Percentiles rank a stretch among this genome's conserved stretches.
Conservation (phyloP, 2,797 vertebrate genomes). For the Alosa sapidissima region DNA sequence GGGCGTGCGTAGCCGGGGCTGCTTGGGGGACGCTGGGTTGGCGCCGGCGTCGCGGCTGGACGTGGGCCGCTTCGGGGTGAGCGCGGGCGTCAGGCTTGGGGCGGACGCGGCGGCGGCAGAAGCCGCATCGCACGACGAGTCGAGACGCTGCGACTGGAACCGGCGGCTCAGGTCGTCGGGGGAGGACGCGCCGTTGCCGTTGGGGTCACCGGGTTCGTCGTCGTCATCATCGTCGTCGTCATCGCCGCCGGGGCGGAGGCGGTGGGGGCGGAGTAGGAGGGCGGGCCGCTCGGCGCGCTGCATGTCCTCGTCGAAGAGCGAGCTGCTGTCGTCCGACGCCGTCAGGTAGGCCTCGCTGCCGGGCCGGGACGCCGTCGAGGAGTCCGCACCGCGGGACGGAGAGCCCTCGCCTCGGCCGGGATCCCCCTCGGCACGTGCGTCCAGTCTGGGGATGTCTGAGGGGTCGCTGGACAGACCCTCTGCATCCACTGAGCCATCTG, state of each 20-base stretch:
- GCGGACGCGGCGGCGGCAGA: slow-evolving; percentile 85
- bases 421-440: slow-evolving; percentile 73
- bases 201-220: background rate
- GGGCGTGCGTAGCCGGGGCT: slow-evolving; percentile 81
- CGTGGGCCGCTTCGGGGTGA: slow-evolving; percentile 79
- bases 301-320: slow-evolving; percentile 88
- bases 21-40: slow-evolving; percentile 64
- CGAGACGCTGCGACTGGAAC: slow-evolving; percentile 86
- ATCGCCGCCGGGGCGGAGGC: slow-evolving; percentile 38
- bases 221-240: background rate
- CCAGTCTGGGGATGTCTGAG: background rate
- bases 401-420: slow-evolving; percentile 55
- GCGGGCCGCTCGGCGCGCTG: slow-evolving; percentile 73
- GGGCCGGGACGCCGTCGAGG: slow-evolving; percentile 64
- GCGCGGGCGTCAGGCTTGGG: slow-evolving; percentile 78
- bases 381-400: slow-evolving; percentile 70
- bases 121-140: slow-evolving; percentile 79
- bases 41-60: slow-evolving; percentile 64
- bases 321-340: slow-evolving; percentile 92
- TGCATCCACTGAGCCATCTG: background rate
- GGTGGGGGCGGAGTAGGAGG: slow-evolving; percentile 51
- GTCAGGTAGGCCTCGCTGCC: slow-evolving; percentile 87
- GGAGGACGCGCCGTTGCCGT: background rate
- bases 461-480: background rate
- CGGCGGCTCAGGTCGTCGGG: slow-evolving; percentile 88